phyloP scores from a whole-genome alignment of 2,888 invertebrate species.

The Apotomis turbidana region DNA sequence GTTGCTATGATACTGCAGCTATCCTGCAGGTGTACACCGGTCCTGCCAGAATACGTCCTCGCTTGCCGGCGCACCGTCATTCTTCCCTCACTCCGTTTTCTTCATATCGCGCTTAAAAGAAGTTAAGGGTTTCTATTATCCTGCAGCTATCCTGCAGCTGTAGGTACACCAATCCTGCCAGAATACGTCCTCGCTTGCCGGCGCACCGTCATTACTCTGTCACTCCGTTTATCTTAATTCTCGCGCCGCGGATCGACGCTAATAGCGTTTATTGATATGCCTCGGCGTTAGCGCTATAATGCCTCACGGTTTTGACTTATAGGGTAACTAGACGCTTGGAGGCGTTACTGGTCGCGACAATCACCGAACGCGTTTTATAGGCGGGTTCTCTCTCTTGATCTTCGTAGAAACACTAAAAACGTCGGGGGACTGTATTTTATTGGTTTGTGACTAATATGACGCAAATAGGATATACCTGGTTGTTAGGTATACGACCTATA shows the following conservation, averaged over 20 bases:
- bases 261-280: slow-evolving; percentile 81
- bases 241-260: slow-evolving; percentile 75
- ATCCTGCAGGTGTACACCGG: too few species aligned
- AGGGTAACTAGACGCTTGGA: slow-evolving; percentile 9
- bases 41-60: slow-evolving; percentile 21
- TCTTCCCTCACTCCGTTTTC: slow-evolving; percentile 66
- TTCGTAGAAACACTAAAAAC: too few species aligned
- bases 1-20: not conserved
- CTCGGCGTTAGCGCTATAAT: slow-evolving; percentile 60
- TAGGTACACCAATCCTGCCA: slow-evolving; percentile 3
- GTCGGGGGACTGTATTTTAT: too few species aligned
- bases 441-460: too few species aligned
- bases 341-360: not conserved
- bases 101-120: slow-evolving; percentile 47
- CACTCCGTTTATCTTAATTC: slow-evolving; percentile 75
- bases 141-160: not conserved
- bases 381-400: not conserved
- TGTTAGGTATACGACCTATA: too few species aligned
- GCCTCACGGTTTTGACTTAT: slow-evolving; percentile 8
- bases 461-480: too few species aligned
- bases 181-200: slow-evolving; percentile 46
- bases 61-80: slow-evolving; percentile 54
- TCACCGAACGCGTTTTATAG: not conserved
- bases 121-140: too few species aligned
- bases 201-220: slow-evolving; percentile 64